phyloP scores from a whole-genome alignment of 2,888 invertebrate species.

The Tolmerus cingulatus region DNA sequence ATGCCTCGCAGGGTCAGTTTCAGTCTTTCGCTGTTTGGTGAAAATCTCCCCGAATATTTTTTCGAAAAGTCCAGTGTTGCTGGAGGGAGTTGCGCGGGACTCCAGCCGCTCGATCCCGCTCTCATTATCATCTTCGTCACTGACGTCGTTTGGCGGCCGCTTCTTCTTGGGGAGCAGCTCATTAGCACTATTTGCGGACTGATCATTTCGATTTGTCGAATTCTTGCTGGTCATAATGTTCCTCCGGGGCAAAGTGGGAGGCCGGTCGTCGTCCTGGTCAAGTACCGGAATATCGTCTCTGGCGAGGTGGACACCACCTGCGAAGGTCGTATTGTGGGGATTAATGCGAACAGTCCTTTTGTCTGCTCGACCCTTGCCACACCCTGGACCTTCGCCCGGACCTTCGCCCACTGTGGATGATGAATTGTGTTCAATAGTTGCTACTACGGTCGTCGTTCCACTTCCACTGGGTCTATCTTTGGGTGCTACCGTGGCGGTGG shows the following conservation, averaged over 20 bases:
- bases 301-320: slow-evolving; percentile 42
- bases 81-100: not conserved
- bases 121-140: slow-evolving; percentile 9
- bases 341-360: slow-evolving; percentile 41
- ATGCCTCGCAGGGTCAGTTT: not conserved
- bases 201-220: slow-evolving; percentile 20
- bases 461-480: slow-evolving; percentile 49
- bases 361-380: slow-evolving; percentile 16
- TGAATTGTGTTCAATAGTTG: slow-evolving; percentile 52
- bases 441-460: not conserved
- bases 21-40: slow-evolving; percentile 26
- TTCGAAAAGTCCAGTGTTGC: slow-evolving; percentile 44
- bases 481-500: not conserved
- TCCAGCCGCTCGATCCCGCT: not conserved
- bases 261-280: slow-evolving; percentile 10
- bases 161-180: slow-evolving; percentile 49
- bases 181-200: slow-evolving; percentile 53
- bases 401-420: not conserved
- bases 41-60: slow-evolving; percentile 48
- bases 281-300: not conserved
- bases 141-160: not conserved
- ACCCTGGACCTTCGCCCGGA: slow-evolving; percentile 30
- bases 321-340: slow-evolving; percentile 51
- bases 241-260: slow-evolving; percentile 42
- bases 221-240: slow-evolving; percentile 23